A percentile compares a stretch with the other conserved stretches of the same genome.
Conservation (phyloP, 2,888 invertebrate genomes). For the Scaptomyza reducta region DNA sequence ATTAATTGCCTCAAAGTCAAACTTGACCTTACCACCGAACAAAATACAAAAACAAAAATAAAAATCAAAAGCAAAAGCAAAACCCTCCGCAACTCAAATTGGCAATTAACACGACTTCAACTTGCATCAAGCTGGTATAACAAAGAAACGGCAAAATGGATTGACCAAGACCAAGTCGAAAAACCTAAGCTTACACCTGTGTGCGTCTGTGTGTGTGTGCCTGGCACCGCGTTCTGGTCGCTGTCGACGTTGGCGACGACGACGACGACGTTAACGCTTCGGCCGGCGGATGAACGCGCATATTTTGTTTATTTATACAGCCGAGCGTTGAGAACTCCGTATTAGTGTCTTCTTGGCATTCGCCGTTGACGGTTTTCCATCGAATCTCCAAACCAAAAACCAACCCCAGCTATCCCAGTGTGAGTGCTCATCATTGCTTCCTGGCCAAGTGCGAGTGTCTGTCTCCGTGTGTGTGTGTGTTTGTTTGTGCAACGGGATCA, state of each 20-base stretch:
- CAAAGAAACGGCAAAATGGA: constrained; percentile 54
- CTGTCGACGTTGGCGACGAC: constrained; percentile 36
- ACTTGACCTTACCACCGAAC: constrained; percentile 76
- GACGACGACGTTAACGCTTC: constrained; percentile 40
- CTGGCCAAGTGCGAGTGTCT: constrained; percentile 36
- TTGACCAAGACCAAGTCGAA: constrained; percentile 54
- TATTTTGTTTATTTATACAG: constrained; percentile 81
- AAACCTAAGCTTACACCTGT: constrained; percentile 15
- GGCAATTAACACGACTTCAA: constrained; percentile 64
- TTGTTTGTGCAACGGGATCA: constrained; percentile 28
- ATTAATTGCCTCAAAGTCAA: constrained; percentile 72
- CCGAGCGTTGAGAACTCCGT: constrained; percentile 75
- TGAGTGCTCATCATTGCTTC: constrained; percentile 40
- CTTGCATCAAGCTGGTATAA: constrained; percentile 60
- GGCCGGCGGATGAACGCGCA: constrained; percentile 55
- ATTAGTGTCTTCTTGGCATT: constrained; percentile 82
- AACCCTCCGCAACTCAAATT: constrained; percentile 50
- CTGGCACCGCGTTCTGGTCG: constrained; percentile 48
- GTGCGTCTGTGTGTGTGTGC: constrained; percentile 8
- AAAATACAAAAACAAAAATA: constrained; percentile 27
- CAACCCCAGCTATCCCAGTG: constrained; percentile 26
- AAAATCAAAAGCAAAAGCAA: constrained; percentile 19
- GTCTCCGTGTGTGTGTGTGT: constrained; percentile 28
- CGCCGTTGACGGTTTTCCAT: constrained; percentile 63
- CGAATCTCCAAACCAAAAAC: constrained; percentile 28